These are phyloP conservation scores for Trichogramma dendrolimi DNA, from an alignment of 2,888 invertebrate species.

Conservation along the genomic window DNA sequence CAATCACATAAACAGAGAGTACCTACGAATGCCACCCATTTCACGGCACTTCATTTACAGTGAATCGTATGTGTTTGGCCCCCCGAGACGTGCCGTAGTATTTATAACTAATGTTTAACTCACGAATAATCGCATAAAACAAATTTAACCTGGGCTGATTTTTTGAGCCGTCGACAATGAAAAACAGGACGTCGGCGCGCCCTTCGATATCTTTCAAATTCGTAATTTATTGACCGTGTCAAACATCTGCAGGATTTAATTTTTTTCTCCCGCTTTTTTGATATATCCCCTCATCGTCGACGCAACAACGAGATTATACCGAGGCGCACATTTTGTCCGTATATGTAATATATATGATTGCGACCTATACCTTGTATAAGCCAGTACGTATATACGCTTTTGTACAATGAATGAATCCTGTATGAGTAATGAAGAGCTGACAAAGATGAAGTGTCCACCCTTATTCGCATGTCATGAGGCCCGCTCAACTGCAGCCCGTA, in stretches of 20 bases:
- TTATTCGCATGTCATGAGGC: slow-evolving; percentile 35
- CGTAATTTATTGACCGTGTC: slow-evolving; percentile 27
- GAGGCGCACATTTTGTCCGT: no score
- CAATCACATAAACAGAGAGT: slow-evolving; percentile 23
- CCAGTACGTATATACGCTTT: neutral
- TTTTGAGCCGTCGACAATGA: slow-evolving; percentile 1
- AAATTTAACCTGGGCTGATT: neutral
- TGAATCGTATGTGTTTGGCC: no score
- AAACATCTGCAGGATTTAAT: slow-evolving; percentile 25
- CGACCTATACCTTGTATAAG: no score
- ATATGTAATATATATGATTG: no score
- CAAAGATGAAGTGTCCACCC: slow-evolving; percentile 36
- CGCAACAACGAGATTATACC: neutral
- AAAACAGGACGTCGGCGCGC: neutral
- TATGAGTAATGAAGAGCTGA: slow-evolving; percentile 41
- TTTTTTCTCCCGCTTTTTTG: slow-evolving; percentile 4
- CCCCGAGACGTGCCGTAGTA: no score
- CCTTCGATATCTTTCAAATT: slow-evolving; percentile 25
- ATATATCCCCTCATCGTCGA: neutral
- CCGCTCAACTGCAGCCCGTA: neutral
- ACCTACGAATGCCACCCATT: neutral
- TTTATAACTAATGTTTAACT: no score
- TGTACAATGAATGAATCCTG: slow-evolving; percentile 12
- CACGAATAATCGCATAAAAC: no score
- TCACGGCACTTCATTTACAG: no score